Evolutionary conservation across 2,797 vertebrate genomes (phyloP).

Genomic region (Dipus sagitta): DNA sequence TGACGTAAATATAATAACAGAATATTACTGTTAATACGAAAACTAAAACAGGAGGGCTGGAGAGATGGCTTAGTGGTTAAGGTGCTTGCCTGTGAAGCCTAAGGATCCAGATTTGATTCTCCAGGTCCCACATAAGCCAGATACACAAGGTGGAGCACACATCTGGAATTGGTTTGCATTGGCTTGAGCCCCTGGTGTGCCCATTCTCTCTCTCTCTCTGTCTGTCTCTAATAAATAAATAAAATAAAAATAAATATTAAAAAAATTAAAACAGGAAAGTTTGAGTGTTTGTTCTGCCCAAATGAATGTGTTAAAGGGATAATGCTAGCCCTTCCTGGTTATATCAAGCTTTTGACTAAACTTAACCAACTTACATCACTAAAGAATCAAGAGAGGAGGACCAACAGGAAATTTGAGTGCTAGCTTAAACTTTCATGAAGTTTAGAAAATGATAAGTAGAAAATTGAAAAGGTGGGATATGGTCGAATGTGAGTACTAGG

Average conservation of each 20-base stretch:
- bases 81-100: no score
- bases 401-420: not conserved
- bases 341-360: not conserved
- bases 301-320: constrained; percentile 10
- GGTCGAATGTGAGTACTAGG: not conserved
- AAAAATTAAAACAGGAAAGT: not conserved
- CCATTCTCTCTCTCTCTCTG: no score
- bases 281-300: not conserved
- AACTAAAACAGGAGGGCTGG: not conserved
- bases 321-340: not conserved
- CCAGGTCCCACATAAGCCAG: no score
- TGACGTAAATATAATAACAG: not conserved
- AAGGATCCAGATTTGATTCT: no score
- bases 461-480: constrained; percentile 1
- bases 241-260: no score
- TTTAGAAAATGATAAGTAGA: constrained; percentile 1
- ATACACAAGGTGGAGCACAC: no score
- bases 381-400: constrained; percentile 11
- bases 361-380: constrained; percentile 35
- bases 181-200: no score
- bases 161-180: no score
- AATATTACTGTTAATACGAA: constrained; percentile 23
- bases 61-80: no score
- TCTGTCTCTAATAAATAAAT: no score
- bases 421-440: constrained; percentile 25